These are phyloP conservation scores for Odontothrips loti DNA, from an alignment of 2,888 invertebrate species.

Conservation along the genomic window DNA sequence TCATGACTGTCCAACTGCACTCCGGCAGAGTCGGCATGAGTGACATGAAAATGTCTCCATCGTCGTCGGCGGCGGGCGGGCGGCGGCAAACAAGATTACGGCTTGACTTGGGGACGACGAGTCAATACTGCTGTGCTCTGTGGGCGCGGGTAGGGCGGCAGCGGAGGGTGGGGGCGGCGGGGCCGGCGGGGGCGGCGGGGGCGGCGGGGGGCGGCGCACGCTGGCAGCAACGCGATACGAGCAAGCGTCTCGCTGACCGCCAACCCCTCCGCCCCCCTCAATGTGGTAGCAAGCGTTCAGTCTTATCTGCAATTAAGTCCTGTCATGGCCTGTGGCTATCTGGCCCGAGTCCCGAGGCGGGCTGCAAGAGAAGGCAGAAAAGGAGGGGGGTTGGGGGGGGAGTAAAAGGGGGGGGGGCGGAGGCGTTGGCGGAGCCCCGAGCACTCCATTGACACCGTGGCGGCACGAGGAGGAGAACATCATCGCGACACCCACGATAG, in stretches of 20 bases:
- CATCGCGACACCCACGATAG: neutral
- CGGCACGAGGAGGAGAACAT: neutral
- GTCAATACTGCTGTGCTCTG: too few relatives aligned
- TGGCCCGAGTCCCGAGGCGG: neutral
- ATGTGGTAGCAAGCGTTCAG: neutral
- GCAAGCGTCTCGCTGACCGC: neutral
- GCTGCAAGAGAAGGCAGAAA: too few relatives aligned
- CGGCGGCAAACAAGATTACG: too few relatives aligned
- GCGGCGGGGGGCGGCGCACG: neutral
- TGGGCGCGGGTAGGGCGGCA: neutral
- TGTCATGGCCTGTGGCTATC: conserved; percentile 1
- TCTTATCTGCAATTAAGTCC: conserved; percentile 25
- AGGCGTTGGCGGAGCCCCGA: neutral
- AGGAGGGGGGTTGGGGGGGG: too few relatives aligned
- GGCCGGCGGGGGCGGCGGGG: neutral
- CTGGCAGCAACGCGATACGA: neutral
- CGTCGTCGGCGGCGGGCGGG: neutral
- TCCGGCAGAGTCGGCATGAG: neutral
- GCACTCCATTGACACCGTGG: neutral
- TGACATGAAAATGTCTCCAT: neutral
- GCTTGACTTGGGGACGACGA: too few relatives aligned
- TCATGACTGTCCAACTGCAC: neutral
- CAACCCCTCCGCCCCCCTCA: neutral
- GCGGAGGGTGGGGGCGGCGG: neutral
- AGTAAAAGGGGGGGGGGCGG: neutral